Evolutionary conservation across 1,140 invertebrate species (phyloP), one percentile per base, ranked within the genome.

Genomic region (Babylonia areolata): DNA sequence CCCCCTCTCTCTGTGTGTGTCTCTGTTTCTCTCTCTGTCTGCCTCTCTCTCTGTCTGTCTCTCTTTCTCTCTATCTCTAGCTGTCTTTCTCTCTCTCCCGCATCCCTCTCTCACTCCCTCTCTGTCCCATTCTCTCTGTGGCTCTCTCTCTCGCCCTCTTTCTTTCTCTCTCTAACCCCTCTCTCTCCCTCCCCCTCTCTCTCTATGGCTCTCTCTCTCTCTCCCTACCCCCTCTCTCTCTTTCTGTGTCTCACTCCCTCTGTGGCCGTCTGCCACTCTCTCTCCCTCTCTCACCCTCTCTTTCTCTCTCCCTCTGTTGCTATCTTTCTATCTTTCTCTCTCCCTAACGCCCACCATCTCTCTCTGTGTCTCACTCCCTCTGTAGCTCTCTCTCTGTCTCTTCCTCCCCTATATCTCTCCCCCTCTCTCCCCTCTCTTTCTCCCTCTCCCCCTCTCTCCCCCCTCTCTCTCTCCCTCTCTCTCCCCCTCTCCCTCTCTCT

Each of bases 201-300:
- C 77, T 79, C 40, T 40, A 23, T 79, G 28, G 20, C 37, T 33
- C 40, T 37, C 77, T 79, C n/a, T n/a, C n/a, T n/a, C n/a, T n/a
- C n/a, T n/a, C n/a, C n/a, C n/a, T n/a, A n/a, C n/a, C n/a, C n/a
- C 40, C 77, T 79, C 40, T 40, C 40, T 79, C 77, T 79, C 40
- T 40, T 37, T 79, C 77, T 79, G 20, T 40, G 20, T 79, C 77
- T 79, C 40, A 23, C 40, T 79, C 77, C 37, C 40, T 40, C 40
- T 79, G 28, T n/a, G n/a, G n/a, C n/a, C n/a, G n/a, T n/a, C n/a
- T n/a, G n/a, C n/a, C n/a, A n/a, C n/a, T n/a, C n/a, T n/a, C n/a
- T n/a, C n/a, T n/a, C n/a, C n/a, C n/a, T n/a, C n/a, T n/a, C n/a
- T n/a, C n/a, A n/a, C n/a, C n/a, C n/a, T n/a, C n/a, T n/a, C n/a